These are phyloP conservation scores for Tinea semifulvella DNA, from an alignment of 2,888 invertebrate species.

Conservation along the genomic window DNA sequence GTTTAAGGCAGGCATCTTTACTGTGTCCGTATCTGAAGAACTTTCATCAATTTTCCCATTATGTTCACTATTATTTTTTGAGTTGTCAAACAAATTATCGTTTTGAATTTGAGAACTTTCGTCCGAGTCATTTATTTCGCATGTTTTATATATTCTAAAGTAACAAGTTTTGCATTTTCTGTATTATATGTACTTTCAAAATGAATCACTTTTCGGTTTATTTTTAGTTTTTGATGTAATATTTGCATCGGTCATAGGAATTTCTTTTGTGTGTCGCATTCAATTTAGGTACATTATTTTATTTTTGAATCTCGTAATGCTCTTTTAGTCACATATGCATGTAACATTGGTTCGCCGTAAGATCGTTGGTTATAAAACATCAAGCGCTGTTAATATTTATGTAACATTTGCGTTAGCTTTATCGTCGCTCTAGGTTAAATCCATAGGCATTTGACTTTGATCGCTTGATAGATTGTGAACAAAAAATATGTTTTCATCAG, in stretches of 20 bases:
- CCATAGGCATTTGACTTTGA: conserved; percentile 37
- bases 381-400: conserved; percentile 70
- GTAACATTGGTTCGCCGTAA: conserved; percentile 72
- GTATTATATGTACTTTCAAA: conserved; percentile 34
- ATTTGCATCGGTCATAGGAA: not conserved
- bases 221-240: not conserved
- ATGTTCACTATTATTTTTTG: conserved; percentile 38
- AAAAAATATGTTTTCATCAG: not conserved
- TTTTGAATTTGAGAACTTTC: conserved; percentile 36
- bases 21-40: conserved; percentile 37
- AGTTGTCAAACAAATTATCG: conserved; percentile 39
- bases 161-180: conserved; percentile 70
- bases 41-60: conserved; percentile 34
- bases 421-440: conserved; percentile 51
- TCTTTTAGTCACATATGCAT: conserved; percentile 77
- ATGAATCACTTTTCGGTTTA: not conserved
- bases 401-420: conserved; percentile 32
- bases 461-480: not conserved
- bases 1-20: conserved; percentile 41
- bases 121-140: conserved; percentile 56
- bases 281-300: conserved; percentile 69
- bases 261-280: conserved; percentile 47
- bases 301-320: conserved; percentile 75
- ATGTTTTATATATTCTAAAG: conserved; percentile 72
- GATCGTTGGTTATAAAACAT: conserved; percentile 66